Conservation (phyloP, 35 echinoderm and acorn worm genomes). For the Patiria miniata region DNA sequence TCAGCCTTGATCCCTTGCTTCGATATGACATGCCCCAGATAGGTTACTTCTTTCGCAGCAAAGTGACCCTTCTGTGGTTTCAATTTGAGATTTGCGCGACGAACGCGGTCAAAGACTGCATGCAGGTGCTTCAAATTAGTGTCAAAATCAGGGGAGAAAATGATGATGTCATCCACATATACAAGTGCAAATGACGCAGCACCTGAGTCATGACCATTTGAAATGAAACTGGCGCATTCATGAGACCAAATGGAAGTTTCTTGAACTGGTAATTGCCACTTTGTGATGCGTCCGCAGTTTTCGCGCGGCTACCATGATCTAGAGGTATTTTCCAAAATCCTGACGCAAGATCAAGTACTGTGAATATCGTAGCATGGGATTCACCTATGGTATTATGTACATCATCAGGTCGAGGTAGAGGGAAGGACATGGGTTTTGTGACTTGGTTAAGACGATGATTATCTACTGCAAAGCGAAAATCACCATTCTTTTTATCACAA, state of each 20-base stretch:
- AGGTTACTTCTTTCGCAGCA: conserved; percentile 52
- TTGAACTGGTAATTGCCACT: conserved; percentile 51
- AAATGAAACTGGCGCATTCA: conserved; percentile 51
- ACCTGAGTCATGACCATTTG: conserved; percentile 55
- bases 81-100: conserved; percentile 53
- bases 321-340: conserved; percentile 51
- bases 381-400: conserved; percentile 44
- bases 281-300: conserved; percentile 52
- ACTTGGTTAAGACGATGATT: conserved; percentile 39
- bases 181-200: conserved; percentile 48
- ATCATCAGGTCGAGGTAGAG: conserved; percentile 52
- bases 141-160: conserved; percentile 20
- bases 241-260: conserved; percentile 56
- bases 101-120: conserved; percentile 49
- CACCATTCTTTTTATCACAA: conserved; percentile 49
- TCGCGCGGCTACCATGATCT: conserved; percentile 9
- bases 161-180: conserved; percentile 55
- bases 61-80: conserved; percentile 66
- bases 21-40: conserved; percentile 64
- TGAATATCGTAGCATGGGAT: conserved; percentile 36
- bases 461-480: conserved; percentile 55
- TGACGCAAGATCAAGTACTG: conserved; percentile 41
- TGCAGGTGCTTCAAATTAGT: conserved; percentile 47
- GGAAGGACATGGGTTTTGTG: conserved; percentile 36
- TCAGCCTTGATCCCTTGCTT: conserved; percentile 55